phyloP scores from a whole-genome alignment of 1,140 invertebrate genomes.

The Leptinotarsa texana region DNA sequence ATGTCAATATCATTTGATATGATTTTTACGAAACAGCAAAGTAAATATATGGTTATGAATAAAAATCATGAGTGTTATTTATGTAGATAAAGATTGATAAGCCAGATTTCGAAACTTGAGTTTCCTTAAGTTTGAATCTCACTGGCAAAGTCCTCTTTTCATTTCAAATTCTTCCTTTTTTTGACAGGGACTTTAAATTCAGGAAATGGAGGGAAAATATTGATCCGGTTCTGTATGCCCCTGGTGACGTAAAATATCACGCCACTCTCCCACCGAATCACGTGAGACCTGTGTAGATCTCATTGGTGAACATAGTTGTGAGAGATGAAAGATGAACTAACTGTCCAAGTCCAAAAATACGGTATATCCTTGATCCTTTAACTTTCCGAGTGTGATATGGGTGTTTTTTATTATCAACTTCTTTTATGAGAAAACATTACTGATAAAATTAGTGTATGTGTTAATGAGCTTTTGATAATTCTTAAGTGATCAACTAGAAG shows the following conservation, averaged over 20 bases:
- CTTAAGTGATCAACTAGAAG: background rate
- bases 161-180: too few species aligned
- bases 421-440: background rate
- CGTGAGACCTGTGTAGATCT: constrained; percentile 1
- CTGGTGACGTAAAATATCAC: constrained; percentile 41
- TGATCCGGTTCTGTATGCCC: constrained; percentile 31
- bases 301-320: constrained; percentile 37
- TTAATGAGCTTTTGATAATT: background rate
- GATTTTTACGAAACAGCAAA: too few species aligned
- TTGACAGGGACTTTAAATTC: too few species aligned
- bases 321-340: background rate
- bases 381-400: background rate
- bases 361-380: constrained; percentile 9
- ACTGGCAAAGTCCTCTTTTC: too few species aligned
- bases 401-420: background rate
- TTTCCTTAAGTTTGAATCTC: too few species aligned
- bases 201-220: constrained; percentile 26
- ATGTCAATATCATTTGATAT: too few species aligned
- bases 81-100: too few species aligned
- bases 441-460: background rate
- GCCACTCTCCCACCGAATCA: constrained; percentile 38
- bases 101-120: too few species aligned
- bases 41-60: too few species aligned
- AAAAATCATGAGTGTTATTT: too few species aligned
- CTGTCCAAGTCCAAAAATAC: constrained; percentile 10